Conservation (phyloP, 2,113 vertebrate genomes). For the Carettochelys insculpta region DNA sequence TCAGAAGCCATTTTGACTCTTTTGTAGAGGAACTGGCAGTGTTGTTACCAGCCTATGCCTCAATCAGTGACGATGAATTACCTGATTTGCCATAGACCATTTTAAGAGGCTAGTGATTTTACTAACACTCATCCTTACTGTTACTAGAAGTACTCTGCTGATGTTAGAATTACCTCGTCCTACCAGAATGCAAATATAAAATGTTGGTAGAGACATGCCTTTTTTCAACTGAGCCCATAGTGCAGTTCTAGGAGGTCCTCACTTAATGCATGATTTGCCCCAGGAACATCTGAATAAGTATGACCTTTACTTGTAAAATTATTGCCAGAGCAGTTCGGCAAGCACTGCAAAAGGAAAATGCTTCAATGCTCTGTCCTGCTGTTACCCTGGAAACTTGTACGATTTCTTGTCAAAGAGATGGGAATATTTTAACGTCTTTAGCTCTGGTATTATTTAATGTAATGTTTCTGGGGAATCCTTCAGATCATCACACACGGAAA, state of each 20-base stretch:
- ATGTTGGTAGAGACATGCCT: background rate
- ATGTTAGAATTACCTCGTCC: too few relatives aligned
- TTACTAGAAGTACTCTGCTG: too few relatives aligned
- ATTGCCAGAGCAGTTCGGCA: background rate
- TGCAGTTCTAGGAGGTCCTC: background rate
- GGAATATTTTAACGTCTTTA: constrained; percentile 41
- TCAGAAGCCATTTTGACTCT: background rate
- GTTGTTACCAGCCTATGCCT: too few relatives aligned
- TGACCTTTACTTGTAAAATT: constrained; percentile 17
- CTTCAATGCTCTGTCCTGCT: constrained; percentile 18
- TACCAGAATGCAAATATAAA: background rate
- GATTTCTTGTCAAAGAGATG: constrained; percentile 28
- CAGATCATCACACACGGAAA: constrained; percentile 19
- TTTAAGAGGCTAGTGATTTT: background rate
- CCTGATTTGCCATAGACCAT: background rate
- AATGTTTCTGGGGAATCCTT: constrained; percentile 31
- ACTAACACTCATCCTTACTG: too few relatives aligned
- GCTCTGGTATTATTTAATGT: constrained; percentile 26
- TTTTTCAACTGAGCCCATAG: background rate
- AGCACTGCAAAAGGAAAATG: background rate
- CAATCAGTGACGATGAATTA: background rate
- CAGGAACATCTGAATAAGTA: background rate
- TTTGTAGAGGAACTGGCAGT: too few relatives aligned
- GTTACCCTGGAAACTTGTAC: constrained; percentile 6
- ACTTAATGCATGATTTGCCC: background rate